Evolutionary conservation across 1,140 invertebrate genomes (phyloP), one percentile per base, ranked within the genome.

Genomic region (Holcopasites calliopsidis): DNA sequence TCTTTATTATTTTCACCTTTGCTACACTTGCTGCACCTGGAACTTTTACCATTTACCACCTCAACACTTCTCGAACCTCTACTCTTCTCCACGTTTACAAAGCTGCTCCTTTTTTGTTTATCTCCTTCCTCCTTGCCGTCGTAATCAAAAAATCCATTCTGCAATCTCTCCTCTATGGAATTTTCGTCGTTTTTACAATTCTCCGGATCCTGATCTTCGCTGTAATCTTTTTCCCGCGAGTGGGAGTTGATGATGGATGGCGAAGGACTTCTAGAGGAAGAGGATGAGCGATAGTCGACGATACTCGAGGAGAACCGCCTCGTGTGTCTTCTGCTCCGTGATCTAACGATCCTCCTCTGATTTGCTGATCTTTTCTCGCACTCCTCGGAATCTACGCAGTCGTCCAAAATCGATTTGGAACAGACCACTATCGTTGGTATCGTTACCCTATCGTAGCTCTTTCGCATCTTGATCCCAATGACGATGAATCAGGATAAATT

Each of bases 251-350:
- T 0, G 8, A 44, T 55, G 0, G 57, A 82, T 0, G 90, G 88
- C 10, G 89, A 88, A 2, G 87, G 88, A 60, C 87, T 89, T 21
- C 88, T 85, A 0, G 88, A 89, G 18, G 88, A 90, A 31, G 88
- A 88, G 2, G 88, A 83, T 2, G 88, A 88, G 7, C 86, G 85
- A 16, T 83, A 75, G 26, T 87, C 86, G 18, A 54, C 33, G 28
- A 70, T 26, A 16, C 26, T 64, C 7, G 79, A 44, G 3, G 87
- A 86, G 44, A 89, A 70, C 42, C 88, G 83, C 16, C 87, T 80
- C 0, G 87, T 89, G 62, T 88, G 87, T 10, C 86, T 80, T 40
- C 87, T 76, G 11, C 78, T 78, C 40, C 88, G 78, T 3, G 88
- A 83, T 28, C 90, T 80, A 0, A 76, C 77, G 10, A 88, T 83